Conservation (phyloP, 2,888 invertebrate species). For the Cepaea hortensis region DNA sequence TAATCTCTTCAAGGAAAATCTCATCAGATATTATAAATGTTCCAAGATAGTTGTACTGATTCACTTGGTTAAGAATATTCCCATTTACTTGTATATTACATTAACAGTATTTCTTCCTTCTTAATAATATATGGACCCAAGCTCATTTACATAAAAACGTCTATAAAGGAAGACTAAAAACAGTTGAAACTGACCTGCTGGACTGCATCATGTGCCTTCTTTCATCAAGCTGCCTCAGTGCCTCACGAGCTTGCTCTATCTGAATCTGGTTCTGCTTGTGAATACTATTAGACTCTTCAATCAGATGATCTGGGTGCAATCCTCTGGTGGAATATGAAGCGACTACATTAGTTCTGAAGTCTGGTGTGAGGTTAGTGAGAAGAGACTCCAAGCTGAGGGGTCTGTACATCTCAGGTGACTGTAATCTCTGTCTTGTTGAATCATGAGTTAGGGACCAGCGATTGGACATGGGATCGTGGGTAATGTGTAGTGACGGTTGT, state of each 20-base stretch:
- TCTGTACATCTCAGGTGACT: not conserved
- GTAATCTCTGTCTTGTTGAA: not conserved
- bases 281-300: constrained; percentile 61
- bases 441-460: not conserved
- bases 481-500: not conserved
- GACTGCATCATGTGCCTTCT: constrained; percentile 20
- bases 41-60: no score
- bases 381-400: constrained; percentile 32
- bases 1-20: no score
- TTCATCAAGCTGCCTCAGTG: constrained; percentile 52
- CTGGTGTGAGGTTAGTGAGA: constrained; percentile 26
- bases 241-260: constrained; percentile 58
- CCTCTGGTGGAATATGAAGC: constrained; percentile 24
- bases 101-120: no score
- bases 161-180: not conserved
- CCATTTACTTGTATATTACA: no score
- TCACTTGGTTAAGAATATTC: no score
- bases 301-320: constrained; percentile 58
- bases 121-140: no score
- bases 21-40: no score
- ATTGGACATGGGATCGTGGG: not conserved
- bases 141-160: no score
- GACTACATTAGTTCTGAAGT: constrained; percentile 44
- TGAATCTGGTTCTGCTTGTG: constrained; percentile 59
- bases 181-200: constrained; percentile 5